These are phyloP conservation scores for Musca vetustissima DNA, from an alignment of 1,140 invertebrate species.

Conservation along the genomic window DNA sequence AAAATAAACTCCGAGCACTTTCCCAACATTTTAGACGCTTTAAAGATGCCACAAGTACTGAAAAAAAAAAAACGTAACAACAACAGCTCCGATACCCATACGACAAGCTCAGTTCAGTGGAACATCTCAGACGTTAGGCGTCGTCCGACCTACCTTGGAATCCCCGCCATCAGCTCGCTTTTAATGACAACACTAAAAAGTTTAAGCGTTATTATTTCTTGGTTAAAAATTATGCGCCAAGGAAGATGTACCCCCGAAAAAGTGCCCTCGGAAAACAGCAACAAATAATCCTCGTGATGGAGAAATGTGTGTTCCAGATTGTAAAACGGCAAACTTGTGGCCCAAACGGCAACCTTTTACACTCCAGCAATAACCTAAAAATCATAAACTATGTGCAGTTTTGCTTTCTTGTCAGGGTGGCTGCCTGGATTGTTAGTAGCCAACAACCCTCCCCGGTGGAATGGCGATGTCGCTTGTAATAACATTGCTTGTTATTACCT, in stretches of 20 bases:
- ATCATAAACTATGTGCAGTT: slow-evolving; percentile 17
- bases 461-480: slow-evolving; percentile 11
- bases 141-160: no score
- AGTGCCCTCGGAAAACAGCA: slow-evolving; percentile 9
- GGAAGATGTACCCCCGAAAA: slow-evolving; percentile 22
- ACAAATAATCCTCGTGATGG: slow-evolving; percentile 25
- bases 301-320: slow-evolving; percentile 37
- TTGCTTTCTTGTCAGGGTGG: slow-evolving; percentile 1
- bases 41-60: slow-evolving; percentile 13
- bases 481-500: slow-evolving; percentile 46
- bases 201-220: slow-evolving; percentile 57
- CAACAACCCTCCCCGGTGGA: no score
- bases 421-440: background rate
- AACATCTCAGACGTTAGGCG: no score
- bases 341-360: slow-evolving; percentile 37
- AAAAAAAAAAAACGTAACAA: slow-evolving; percentile 2
- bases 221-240: slow-evolving; percentile 35
- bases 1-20: slow-evolving; percentile 9
- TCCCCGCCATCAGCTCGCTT: slow-evolving; percentile 10
- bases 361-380: slow-evolving; percentile 8
- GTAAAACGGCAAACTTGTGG: slow-evolving; percentile 56
- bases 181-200: slow-evolving; percentile 57
- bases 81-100: slow-evolving; percentile 42
- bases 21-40: slow-evolving; percentile 19
- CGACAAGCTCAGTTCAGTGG: slow-evolving; percentile 27